Percentiles rank a stretch among this genome's conserved stretches.
phyloP scores from a whole-genome alignment of 2,113 vertebrate species.

The Paratilapia polleni region DNA sequence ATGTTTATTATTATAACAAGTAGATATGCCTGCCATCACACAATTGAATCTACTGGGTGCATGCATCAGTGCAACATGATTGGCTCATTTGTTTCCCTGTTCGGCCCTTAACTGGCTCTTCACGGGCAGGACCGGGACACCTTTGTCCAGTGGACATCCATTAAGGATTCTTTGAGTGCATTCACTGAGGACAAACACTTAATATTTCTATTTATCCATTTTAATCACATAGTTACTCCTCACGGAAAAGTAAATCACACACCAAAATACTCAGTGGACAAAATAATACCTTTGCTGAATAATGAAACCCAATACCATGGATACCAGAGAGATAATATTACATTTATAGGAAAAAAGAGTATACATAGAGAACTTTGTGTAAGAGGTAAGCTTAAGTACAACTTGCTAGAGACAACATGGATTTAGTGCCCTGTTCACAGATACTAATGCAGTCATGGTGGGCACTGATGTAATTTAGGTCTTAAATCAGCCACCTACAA shows the following conservation, averaged over 20 bases:
- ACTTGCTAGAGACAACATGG: background rate
- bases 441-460: constrained; percentile 5
- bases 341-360: background rate
- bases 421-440: background rate
- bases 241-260: background rate
- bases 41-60: background rate
- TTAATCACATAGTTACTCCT: background rate
- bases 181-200: background rate
- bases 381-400: background rate
- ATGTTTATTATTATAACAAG: background rate
- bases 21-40: background rate
- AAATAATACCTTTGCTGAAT: background rate
- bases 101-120: background rate
- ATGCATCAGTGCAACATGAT: background rate
- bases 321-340: background rate
- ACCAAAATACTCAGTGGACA: background rate
- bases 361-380: background rate
- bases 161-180: background rate
- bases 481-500: background rate
- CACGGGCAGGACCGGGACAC: background rate
- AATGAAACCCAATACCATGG: background rate
- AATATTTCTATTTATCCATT: too few relatives aligned
- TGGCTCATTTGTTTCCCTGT: background rate
- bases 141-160: background rate
- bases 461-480: background rate